Base-by-base conservation (phyloP, 2,888 invertebrate genomes). In the Heliconius hortense region DNA sequence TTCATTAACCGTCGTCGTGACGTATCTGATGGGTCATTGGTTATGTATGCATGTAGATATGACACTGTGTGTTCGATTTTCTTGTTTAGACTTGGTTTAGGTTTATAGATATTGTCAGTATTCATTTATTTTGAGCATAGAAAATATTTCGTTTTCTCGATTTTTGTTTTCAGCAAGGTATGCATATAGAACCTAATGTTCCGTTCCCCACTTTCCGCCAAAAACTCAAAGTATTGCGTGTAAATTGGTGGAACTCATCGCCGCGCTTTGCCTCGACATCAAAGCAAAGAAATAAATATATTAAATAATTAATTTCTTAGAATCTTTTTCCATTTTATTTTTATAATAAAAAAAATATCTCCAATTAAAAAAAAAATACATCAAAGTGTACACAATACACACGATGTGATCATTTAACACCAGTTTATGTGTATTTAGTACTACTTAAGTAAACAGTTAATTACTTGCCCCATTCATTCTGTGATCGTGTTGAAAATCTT, bases 1-100 rank as follows among this genome's bases (percentile, higher is more conserved):
- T 89, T 90, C 89, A 90, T 91, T 90, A 91, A 88, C 87, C 85
- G 88, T 82, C 82, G 80, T 78, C 80, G 86, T 90, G 89, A 90
- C 90, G 89, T 84, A 81, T 77, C 60, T 79, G 26, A 62, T 39
- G 18, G 26, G 11, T 69, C 69, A 48, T 69, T 56, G 69, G 15
- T 11, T 43, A 67, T 24, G 43, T 13, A n/a, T 31, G 11, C 5
- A 28, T 26, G 63, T 53, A 74, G 62, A 70, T 63, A 56, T n/a
- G 69, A 64, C 53, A 70, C 13, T 60, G 10, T 28, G 28, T 15
- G 28, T 1, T 21, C 48, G 39, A 43, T 43, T 43, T 43, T 13
- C 18, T 18, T 43, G 43, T 15, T 48, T 18, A 21, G 43, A 7
- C 1, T 48, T 15, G 48, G n/a, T n/a, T n/a, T n/a, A n/a, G 5